Evolutionary conservation across 2,888 invertebrate genomes (phyloP).

Genomic region (Neoascia interrupta): DNA sequence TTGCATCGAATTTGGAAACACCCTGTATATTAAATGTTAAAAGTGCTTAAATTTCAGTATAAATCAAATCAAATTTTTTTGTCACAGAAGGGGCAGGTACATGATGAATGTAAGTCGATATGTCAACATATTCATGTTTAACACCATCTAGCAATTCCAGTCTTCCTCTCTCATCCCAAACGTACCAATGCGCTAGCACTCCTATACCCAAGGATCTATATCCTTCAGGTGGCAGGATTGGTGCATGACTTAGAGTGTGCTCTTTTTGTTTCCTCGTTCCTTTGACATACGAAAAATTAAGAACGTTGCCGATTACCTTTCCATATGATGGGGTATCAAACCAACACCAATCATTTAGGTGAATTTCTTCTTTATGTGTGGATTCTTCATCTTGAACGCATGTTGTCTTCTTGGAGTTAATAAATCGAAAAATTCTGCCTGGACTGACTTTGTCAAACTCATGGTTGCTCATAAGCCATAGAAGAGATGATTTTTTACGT

Average conservation of each 20-base stretch:
- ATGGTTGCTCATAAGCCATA: slow-evolving; percentile 4
- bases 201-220: background rate
- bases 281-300: background rate
- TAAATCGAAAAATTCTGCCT: slow-evolving; percentile 6
- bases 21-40: too few species aligned
- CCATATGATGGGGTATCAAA: background rate
- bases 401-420: background rate
- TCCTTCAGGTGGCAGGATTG: slow-evolving; percentile 2
- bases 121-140: background rate
- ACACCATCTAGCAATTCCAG: background rate
- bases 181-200: background rate
- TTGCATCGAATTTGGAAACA: too few species aligned
- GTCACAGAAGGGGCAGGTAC: too few species aligned
- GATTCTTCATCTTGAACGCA: background rate
- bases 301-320: background rate
- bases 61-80: too few species aligned
- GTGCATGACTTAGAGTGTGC: background rate
- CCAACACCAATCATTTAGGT: background rate
- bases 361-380: background rate
- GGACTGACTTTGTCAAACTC: slow-evolving; percentile 2
- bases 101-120: background rate
- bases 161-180: background rate
- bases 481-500: slow-evolving; percentile 10
- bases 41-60: too few species aligned
- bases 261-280: background rate